These are phyloP conservation scores for Gymnopithys bicolor DNA, from an alignment of 2,797 vertebrate genomes.

Conservation along the genomic window DNA sequence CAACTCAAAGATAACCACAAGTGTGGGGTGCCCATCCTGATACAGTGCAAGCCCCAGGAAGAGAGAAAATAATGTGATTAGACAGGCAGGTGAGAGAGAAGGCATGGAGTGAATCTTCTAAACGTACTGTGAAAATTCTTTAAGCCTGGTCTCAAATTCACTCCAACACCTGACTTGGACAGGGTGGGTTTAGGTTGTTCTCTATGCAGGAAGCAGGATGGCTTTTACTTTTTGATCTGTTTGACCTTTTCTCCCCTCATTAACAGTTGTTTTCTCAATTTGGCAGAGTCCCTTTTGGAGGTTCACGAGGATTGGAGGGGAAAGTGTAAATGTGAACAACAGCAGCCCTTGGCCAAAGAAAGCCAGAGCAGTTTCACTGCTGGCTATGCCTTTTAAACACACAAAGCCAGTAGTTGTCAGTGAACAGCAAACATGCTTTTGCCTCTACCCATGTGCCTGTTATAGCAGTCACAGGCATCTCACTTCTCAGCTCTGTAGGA, in stretches of 20 bases:
- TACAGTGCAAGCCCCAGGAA: neutral
- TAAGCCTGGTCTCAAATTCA: neutral
- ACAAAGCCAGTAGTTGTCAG: neutral
- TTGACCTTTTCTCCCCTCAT: neutral
- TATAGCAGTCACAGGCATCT: neutral
- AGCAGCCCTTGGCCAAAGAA: neutral
- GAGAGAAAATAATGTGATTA: neutral
- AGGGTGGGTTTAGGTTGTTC: neutral
- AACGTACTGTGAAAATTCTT: neutral
- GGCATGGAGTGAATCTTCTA: neutral
- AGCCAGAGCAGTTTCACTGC: neutral
- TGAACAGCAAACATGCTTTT: neutral
- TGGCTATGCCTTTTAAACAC: neutral
- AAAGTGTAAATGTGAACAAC: neutral
- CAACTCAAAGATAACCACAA: neutral
- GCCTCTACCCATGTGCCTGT: neutral
- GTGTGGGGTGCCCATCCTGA: neutral
- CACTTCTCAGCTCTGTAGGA: neutral
- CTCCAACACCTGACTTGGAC: conserved; percentile 11
- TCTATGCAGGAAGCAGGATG: neutral
- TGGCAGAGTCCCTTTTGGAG: neutral
- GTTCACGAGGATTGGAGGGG: neutral
- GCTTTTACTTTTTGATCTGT: neutral
- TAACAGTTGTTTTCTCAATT: neutral
- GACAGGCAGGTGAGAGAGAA: neutral